Base-by-base conservation (phyloP, 1,140 invertebrate species). In the Caenorhabditis latens region DNA sequence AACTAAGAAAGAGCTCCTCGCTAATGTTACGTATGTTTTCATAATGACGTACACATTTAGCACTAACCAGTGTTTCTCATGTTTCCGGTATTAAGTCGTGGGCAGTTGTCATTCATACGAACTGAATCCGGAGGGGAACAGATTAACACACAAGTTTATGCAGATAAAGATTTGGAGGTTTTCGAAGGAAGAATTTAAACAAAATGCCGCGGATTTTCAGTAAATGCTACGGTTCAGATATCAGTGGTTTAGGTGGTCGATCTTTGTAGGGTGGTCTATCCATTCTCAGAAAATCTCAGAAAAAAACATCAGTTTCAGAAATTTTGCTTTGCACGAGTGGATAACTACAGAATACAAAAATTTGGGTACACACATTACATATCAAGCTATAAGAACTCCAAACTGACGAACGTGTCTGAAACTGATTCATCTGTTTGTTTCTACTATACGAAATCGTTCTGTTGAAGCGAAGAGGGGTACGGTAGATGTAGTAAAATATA, bases 31-130 rank as follows among this genome's bases (percentile, higher is more conserved):
- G 46, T 79, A 50, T 79, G 46, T 48, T 79, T 50, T 79, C 4
- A 46, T 53, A 19, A 50, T 79, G 71, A 79, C 71, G 71, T 79
- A 79, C 19, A 42, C 71, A 24, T 50, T 79, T 53, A 79, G 46
- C 13, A 79, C 71, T 79, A 53, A n/a, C 32, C 9, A 50, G 46
- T 24, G 71, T 79, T 50, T 79, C 46, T 43, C 24, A 5, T 79
- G 71, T 48, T 79, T 79, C 71, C 46, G 71, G 71, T 53, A 24
- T 79, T 79, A 32, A 19, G 65, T n/a, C 65, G 65, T 71, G 5
- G 65, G 65, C 65, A 71, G 43, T 43, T 71, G 65, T 71, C 65
- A 71, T 8, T 71, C 4, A 61, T 21, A 9, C 57, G 21, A 42
- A 46, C 65, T 43, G 46, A 71, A 71, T 40, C 16, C 14, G 42